Evolutionary conservation across 1,140 invertebrate species (phyloP), one percentile per base, ranked within the genome.

Genomic region (Hyphantria cunea): DNA sequence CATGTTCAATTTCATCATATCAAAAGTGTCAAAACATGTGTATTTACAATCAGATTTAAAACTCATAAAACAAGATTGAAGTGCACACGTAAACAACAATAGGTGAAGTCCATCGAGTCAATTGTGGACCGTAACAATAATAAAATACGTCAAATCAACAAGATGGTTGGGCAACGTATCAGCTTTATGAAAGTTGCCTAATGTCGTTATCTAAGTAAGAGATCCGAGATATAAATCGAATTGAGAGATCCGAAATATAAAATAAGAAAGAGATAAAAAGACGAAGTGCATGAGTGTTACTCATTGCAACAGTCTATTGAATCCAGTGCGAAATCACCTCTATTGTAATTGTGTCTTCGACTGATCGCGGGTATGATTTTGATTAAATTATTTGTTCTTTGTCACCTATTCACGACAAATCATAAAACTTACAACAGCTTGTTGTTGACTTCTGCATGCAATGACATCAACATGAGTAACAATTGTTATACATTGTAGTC

Each of bases 381-480:
- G 74, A 80, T 80, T 80, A 80, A 78, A 82, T 80, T 78, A 82
- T 78, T 76, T 72, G 69, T 56, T 65, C 64, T 58, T 32, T 52
- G 66, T 55, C 12, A 15, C 14, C 14, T 34, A 31, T 53, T 44
- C 49, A 42, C 59, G 61, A 68, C 63, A 69, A 76, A 75, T 80
- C 17, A 70, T 75, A 72, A 75, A 70, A 58, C 69, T 62, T 51
- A 51, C 52, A 66, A 49, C 59, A 48, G 53, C 62, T 52, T 44
- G 37, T 68, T 68, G 69, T 50, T n/a, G 56, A 39, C 55, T 39
- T 66, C 67, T 58, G 53, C 63, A 54, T 65, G 53, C 61, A 60
- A 64, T 67, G 65, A 69, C 66, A 59, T 64, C 32, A 54, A 58
- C 66, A 65, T 64, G 42, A 58, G 61, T 62, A 70, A 63, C 53